phyloP scores from a whole-genome alignment of 2,888 invertebrate species.

The Drosophila birchii region DNA sequence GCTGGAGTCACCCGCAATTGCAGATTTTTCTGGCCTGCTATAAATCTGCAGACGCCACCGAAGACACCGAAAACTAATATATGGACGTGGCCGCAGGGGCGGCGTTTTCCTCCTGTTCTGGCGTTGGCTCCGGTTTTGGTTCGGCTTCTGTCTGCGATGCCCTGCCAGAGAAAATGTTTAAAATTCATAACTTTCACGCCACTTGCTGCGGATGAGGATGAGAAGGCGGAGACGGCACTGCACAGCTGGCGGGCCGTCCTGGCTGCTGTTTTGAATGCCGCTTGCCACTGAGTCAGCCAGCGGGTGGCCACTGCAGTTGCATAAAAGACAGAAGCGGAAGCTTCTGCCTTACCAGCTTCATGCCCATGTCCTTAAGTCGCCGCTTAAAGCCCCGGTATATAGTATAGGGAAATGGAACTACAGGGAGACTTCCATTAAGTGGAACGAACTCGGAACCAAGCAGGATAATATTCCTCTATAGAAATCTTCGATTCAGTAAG shows the following conservation, averaged over 20 bases:
- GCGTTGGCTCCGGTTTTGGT: slow-evolving; percentile 7
- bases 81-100: slow-evolving; percentile 77
- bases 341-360: slow-evolving; percentile 64
- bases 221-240: slow-evolving; percentile 33
- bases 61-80: slow-evolving; percentile 59
- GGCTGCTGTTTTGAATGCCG: slow-evolving; percentile 80
- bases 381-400: slow-evolving; percentile 53
- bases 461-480: not conserved
- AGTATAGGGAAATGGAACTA: slow-evolving; percentile 28
- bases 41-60: slow-evolving; percentile 65
- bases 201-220: slow-evolving; percentile 58
- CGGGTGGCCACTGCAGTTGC: slow-evolving; percentile 80
- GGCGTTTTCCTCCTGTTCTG: slow-evolving; percentile 34
- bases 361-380: slow-evolving; percentile 35
- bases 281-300: slow-evolving; percentile 74
- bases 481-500: not conserved
- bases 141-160: slow-evolving; percentile 21
- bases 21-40: slow-evolving; percentile 54
- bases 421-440: slow-evolving; percentile 13
- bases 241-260: slow-evolving; percentile 71
- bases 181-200: slow-evolving; percentile 81
- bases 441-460: not conserved
- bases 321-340: slow-evolving; percentile 79
- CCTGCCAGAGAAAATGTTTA: slow-evolving; percentile 75
- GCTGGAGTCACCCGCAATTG: slow-evolving; percentile 43